Conservation (phyloP, 2,888 invertebrate species). For the Plebejus anna region DNA sequence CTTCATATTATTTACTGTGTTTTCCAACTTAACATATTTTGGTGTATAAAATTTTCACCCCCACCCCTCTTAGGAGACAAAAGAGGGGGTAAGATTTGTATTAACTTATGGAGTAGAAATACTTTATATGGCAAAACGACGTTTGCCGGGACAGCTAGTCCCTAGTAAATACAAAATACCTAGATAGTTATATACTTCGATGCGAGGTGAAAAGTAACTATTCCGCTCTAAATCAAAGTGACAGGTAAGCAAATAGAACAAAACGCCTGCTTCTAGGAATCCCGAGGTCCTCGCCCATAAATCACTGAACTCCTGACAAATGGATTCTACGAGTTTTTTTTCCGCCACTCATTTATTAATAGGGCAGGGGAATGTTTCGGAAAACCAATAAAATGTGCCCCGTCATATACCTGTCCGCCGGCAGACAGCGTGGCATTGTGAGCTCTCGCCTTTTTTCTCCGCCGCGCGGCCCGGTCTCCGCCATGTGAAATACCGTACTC, state of each 20-base stretch:
- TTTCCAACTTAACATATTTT: too few species aligned
- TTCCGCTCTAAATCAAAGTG: slow-evolving; percentile 71
- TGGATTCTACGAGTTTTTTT: slow-evolving; percentile 77
- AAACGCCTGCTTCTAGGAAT: slow-evolving; percentile 76
- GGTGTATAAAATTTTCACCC: too few species aligned
- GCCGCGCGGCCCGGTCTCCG: slow-evolving; percentile 43
- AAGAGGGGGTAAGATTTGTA: too few species aligned
- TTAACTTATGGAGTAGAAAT: too few species aligned
- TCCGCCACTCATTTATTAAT: slow-evolving; percentile 78
- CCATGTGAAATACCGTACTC: slow-evolving; percentile 44
- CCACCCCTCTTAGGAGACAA: too few species aligned
- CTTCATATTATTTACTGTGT: too few species aligned
- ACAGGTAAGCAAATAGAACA: slow-evolving; percentile 80
- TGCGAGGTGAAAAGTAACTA: slow-evolving; percentile 41
- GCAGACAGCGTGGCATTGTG: slow-evolving; percentile 78
- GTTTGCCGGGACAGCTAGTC: too few species aligned
- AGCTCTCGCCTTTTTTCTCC: slow-evolving; percentile 51
- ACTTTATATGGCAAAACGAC: too few species aligned
- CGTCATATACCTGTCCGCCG: slow-evolving; percentile 77
- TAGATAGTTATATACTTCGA: slow-evolving; percentile 35
- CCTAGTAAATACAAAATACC: not conserved
- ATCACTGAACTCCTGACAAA: slow-evolving; percentile 76
- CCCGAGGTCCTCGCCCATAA: slow-evolving; percentile 72
- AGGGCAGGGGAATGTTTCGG: slow-evolving; percentile 76
- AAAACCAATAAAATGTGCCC: slow-evolving; percentile 80